Evolutionary conservation across 2,888 invertebrate species (phyloP).

Genomic region (Cyclophora albipunctata): DNA sequence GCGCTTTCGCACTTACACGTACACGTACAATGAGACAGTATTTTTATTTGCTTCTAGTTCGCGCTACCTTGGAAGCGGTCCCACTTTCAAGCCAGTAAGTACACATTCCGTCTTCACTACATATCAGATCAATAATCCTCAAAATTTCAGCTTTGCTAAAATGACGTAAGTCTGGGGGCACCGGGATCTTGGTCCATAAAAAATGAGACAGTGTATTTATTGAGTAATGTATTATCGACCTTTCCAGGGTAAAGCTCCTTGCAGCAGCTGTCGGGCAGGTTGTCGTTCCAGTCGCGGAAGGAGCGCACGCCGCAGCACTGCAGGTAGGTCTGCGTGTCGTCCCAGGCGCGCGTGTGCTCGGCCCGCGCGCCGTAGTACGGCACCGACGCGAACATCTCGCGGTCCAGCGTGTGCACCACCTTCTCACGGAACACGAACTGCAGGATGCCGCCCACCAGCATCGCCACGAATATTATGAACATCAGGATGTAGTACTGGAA

Average conservation of each 20-base stretch:
- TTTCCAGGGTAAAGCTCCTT: constrained; percentile 76
- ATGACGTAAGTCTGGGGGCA: too few relatives aligned
- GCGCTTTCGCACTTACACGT: too few relatives aligned
- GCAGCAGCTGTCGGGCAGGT: constrained; percentile 86
- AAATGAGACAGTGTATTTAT: too few relatives aligned
- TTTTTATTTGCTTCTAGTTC: too few relatives aligned
- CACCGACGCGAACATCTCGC: constrained; percentile 86
- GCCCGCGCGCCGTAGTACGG: constrained; percentile 81
- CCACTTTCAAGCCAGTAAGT: too few relatives aligned
- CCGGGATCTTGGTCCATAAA: too few relatives aligned
- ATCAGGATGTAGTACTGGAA: constrained; percentile 92
- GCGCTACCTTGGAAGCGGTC: too few relatives aligned
- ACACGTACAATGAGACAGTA: too few relatives aligned
- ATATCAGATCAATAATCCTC: too few relatives aligned
- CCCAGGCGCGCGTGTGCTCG: constrained; percentile 88
- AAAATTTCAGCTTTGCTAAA: too few relatives aligned
- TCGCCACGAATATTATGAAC: constrained; percentile 90
- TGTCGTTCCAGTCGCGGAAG: constrained; percentile 84
- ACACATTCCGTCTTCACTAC: too few relatives aligned
- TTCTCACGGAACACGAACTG: constrained; percentile 93
- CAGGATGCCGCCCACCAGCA: constrained; percentile 92
- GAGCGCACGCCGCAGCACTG: constrained; percentile 89
- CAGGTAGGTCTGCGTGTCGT: constrained; percentile 87
- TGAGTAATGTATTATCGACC: constrained; percentile 31
- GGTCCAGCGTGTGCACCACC: constrained; percentile 83